Conservation (phyloP, 1,140 invertebrate genomes). For the Daktulosphaira vitifoliae region DNA sequence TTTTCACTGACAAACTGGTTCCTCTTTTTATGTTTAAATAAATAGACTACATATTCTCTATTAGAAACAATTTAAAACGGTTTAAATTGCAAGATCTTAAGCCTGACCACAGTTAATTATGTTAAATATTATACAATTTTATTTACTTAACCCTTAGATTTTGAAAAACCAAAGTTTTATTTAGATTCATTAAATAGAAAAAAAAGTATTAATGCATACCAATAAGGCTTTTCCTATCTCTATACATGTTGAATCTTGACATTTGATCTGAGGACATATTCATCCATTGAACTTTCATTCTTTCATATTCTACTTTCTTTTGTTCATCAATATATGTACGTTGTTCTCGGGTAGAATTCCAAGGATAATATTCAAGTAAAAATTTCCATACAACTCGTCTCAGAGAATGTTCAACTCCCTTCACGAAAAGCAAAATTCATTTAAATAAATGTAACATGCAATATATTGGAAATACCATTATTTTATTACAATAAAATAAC, state of each 20-base stretch:
- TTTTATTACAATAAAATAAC: not conserved
- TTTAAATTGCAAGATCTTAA: too few species aligned
- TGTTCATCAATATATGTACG: conserved; percentile 50
- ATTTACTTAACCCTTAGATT: too few species aligned
- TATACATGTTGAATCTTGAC: conserved; percentile 74
- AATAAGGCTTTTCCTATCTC: conserved; percentile 87
- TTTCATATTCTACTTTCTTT: conserved; percentile 74
- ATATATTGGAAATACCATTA: not conserved
- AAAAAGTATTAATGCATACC: conserved; percentile 47
- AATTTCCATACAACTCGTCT: conserved; percentile 91
- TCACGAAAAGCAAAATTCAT: conserved; percentile 4
- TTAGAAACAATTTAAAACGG: too few species aligned
- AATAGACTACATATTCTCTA: too few species aligned
- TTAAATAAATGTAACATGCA: not conserved
- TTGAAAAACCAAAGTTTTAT: too few species aligned
- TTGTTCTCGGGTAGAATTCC: conserved; percentile 67
- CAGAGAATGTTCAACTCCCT: conserved; percentile 59
- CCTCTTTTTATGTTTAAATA: too few species aligned
- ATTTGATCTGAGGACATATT: conserved; percentile 82
- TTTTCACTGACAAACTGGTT: too few species aligned
- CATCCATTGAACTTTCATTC: conserved; percentile 95
- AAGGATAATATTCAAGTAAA: conserved; percentile 79
- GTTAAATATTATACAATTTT: too few species aligned
- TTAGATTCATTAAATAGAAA: not conserved
- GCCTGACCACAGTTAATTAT: too few species aligned